Conservation (phyloP, 2,113 vertebrate genomes). For the Origma solitaria region DNA sequence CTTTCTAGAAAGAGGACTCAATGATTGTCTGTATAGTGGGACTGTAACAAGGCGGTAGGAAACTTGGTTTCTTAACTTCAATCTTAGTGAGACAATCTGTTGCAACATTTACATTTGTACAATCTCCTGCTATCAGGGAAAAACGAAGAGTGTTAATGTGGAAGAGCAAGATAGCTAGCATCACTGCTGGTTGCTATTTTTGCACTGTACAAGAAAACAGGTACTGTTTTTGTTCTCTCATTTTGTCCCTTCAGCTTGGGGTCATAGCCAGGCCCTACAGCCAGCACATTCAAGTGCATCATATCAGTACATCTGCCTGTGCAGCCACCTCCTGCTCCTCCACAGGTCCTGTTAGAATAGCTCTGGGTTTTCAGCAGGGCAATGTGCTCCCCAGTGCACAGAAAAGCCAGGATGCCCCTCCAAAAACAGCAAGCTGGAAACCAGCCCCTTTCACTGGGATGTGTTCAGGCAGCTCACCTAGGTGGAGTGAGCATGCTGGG, state of each 20-base stretch:
- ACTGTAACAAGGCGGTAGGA: neutral
- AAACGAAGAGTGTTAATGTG: neutral
- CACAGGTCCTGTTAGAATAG: neutral
- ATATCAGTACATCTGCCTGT: neutral
- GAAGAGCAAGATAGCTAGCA: neutral
- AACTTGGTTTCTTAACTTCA: neutral
- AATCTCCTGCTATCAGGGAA: neutral
- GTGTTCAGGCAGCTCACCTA: neutral
- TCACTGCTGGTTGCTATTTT: neutral
- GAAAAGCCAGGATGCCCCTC: neutral
- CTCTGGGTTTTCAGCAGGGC: neutral
- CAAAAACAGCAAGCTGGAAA: neutral
- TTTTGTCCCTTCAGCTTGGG: neutral
- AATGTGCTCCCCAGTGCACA: rapidly evolving
- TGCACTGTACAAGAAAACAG: neutral
- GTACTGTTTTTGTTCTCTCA: neutral
- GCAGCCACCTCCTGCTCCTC: neutral
- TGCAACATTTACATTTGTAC: neutral
- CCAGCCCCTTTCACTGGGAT: neutral
- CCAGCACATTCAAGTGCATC: rapidly evolving
- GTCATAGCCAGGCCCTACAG: neutral
- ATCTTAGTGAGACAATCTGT: neutral
- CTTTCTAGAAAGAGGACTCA: neutral
- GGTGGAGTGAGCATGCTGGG: neutral
- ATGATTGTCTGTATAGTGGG: neutral